phyloP scores from a whole-genome alignment of 53 echinoderm and acorn worm genomes.

The Apostichopus leukothele region DNA sequence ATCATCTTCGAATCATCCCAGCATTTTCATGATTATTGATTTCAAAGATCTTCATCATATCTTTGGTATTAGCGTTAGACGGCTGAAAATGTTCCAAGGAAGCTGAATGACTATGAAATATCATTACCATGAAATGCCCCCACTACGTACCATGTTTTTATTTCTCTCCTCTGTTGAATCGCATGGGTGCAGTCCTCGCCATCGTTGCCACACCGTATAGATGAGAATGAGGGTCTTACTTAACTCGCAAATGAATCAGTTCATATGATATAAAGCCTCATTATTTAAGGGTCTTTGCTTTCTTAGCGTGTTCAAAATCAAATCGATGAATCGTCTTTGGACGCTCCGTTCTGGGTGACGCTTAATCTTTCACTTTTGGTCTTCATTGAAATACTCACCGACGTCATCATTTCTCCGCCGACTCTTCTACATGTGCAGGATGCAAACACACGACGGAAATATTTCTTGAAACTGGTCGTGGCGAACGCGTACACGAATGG shows the following conservation, averaged over 20 bases:
- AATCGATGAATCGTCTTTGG: constrained; percentile 63
- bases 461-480: constrained; percentile 82
- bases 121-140: no score
- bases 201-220: no score
- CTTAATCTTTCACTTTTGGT: constrained; percentile 81
- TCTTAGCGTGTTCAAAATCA: constrained; percentile 1
- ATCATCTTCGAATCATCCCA: no score
- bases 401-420: constrained; percentile 50
- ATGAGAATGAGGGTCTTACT: no score
- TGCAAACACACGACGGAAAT: constrained; percentile 57
- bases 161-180: no score
- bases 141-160: no score
- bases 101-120: no score
- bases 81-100: no score
- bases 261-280: neutral
- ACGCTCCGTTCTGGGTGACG: constrained; percentile 40
- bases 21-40: no score
- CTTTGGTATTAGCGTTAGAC: no score
- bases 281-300: neutral
- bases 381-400: constrained; percentile 81
- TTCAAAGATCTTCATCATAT: no score
- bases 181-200: no score
- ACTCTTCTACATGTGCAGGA: constrained; percentile 40
- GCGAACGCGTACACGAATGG: constrained; percentile 93
- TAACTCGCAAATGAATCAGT: neutral